A percentile compares a stretch with the other conserved stretches of the same genome.
These are phyloP conservation scores for Gymnothorax reevesii DNA, from an alignment of 2,797 vertebrate genomes.

Conservation along the genomic window DNA sequence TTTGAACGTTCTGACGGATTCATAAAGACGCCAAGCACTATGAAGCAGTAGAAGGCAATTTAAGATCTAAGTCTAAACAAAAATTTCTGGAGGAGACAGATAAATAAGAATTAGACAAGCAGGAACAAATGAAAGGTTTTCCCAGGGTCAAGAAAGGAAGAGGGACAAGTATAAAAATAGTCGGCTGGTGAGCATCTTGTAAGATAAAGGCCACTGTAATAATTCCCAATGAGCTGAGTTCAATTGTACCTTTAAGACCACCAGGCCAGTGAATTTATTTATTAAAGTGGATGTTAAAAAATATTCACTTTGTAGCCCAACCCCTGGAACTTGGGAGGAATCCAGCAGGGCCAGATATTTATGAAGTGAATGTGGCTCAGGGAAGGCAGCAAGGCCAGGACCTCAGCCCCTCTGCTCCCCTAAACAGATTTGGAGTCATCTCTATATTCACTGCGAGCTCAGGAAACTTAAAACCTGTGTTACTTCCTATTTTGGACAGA, in stretches of 20 bases:
- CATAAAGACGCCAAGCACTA: not conserved
- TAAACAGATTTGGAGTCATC: constrained; percentile 56
- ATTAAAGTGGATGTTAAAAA: constrained; percentile 29
- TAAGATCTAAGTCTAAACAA: not conserved
- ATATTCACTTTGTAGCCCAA: constrained; percentile 33
- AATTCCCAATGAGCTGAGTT: constrained; percentile 4
- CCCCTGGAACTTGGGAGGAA: constrained; percentile 37
- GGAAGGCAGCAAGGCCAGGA: constrained; percentile 47
- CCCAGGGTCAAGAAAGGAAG: constrained; percentile 20
- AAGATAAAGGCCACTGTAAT: constrained; percentile 23
- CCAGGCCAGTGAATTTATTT: constrained; percentile 19
- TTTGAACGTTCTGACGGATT: not conserved
- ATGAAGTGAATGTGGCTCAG: constrained; percentile 57
- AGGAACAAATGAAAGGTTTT: constrained; percentile 23
- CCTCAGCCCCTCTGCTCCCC: constrained; percentile 52
- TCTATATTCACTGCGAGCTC: constrained; percentile 68
- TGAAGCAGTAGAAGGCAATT: not conserved
- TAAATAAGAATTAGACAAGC: constrained; percentile 14
- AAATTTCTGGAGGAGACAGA: constrained; percentile 24
- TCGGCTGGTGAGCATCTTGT: constrained; percentile 34
- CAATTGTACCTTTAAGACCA: not conserved
- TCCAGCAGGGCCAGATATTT: constrained; percentile 44
- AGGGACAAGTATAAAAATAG: constrained; percentile 18
- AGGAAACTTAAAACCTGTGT: constrained; percentile 61
- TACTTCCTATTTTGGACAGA: constrained; percentile 57